Conservation (phyloP, 2,797 vertebrate genomes). For the Ispidina lecontei region DNA sequence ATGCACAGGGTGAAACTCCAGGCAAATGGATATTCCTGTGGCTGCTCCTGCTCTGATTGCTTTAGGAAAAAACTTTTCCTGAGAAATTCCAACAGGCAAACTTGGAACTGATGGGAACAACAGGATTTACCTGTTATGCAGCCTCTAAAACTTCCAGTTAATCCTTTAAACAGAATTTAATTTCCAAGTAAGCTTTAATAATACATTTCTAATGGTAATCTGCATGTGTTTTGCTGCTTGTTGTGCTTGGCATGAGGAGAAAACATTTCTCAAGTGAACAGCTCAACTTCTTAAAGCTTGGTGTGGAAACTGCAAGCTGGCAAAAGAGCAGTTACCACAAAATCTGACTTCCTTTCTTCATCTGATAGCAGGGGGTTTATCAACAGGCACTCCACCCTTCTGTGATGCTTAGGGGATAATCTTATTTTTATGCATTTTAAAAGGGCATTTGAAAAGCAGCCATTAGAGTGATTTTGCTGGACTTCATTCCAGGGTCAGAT, state of each 20-base stretch:
- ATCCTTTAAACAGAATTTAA: neutral
- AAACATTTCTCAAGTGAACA: neutral
- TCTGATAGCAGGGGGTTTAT: neutral
- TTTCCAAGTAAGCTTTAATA: neutral
- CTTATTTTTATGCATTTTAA: neutral
- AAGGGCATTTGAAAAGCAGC: neutral
- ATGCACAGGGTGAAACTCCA: neutral
- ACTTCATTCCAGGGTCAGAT: neutral
- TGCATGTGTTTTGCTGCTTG: neutral
- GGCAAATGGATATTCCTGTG: neutral
- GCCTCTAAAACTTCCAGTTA: neutral
- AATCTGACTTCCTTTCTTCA: slow-evolving; percentile 55
- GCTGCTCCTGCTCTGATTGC: neutral
- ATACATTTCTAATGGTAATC: slow-evolving; percentile 2
- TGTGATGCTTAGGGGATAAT: neutral
- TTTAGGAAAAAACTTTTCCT: neutral
- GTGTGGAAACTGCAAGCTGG: slow-evolving; percentile 21
- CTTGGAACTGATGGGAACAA: neutral
- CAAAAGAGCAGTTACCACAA: neutral
- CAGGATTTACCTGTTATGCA: neutral
- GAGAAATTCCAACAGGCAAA: neutral
- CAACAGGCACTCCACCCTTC: slow-evolving; percentile 55
- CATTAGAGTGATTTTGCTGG: accelerated
- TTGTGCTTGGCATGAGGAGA: neutral
- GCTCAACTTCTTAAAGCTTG: neutral